These are phyloP conservation scores for Spilarctia lutea DNA, from an alignment of 2,888 invertebrate species.

Conservation along the genomic window DNA sequence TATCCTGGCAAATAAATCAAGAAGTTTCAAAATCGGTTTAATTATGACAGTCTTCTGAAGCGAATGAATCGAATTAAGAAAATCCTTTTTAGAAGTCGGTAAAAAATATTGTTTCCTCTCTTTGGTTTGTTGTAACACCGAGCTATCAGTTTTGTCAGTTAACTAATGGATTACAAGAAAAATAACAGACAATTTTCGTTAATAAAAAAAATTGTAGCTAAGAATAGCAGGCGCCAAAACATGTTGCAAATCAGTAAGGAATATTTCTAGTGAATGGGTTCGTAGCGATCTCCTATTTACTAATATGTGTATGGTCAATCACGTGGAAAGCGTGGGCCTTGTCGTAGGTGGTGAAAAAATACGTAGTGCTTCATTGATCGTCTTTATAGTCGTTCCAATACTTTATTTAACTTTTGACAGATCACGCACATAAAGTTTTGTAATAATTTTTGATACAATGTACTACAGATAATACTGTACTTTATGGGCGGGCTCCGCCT, in stretches of 20 bases:
- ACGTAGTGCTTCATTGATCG: conserved; percentile 1
- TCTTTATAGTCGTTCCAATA: no score
- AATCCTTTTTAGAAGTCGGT: background rate
- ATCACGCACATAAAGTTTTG: no score
- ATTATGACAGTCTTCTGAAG: background rate
- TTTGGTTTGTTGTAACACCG: conserved; percentile 41
- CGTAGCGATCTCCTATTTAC: conserved; percentile 9
- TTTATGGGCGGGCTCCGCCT: no score
- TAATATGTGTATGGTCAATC: conserved; percentile 3
- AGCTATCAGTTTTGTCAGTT: conserved; percentile 39
- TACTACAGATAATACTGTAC: no score
- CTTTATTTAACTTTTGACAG: no score
- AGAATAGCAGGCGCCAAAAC: conserved; percentile 15
- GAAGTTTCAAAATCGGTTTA: background rate
- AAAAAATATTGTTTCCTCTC: conserved; percentile 21
- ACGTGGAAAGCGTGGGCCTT: conserved; percentile 6
- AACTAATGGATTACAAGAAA: conserved; percentile 34
- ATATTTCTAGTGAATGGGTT: conserved; percentile 17
- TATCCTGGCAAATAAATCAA: background rate
- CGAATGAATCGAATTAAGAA: no score
- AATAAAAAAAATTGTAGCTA: conserved; percentile 5
- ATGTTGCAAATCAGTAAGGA: conserved; percentile 13
- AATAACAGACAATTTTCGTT: background rate
- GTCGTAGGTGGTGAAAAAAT: conserved; percentile 3
- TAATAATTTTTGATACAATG: no score